Base-by-base conservation (phyloP, 2,888 invertebrate genomes). In the Geotrupes spiniger region DNA sequence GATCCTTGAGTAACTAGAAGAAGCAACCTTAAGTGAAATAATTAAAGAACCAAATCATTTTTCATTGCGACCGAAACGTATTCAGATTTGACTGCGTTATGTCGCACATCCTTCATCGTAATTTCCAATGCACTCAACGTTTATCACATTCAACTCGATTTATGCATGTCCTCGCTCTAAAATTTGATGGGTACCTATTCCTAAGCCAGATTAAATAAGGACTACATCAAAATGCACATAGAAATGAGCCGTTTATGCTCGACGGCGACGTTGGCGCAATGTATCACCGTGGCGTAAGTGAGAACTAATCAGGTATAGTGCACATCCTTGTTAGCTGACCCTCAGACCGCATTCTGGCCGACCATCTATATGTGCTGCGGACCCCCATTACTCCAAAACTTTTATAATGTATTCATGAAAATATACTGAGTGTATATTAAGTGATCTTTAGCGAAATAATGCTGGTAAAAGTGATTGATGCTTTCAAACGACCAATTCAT, bases 211-310 rank as follows among this genome's bases (percentile, higher is more conserved):
- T 48, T 48, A 48, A 48, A 48, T 50, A 41, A 21, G 44, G 46
- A 36, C 42, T 56, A 54, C 56, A 68, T 69, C 67, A 68, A 68
- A 67, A 69, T 68, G 69, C 69, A 69, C 69, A 69, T 69, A 69
- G 63, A 68, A 65, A 69, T 66, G 68, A 66, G 62, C 51, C 49
- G 50, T 52, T 57, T 56, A 53, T 57, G 49, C 48, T 45, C 42
- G 46, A 50, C 49, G 58, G 59, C 59, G 59, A 57, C 58, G 58
- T 49, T 58, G 56, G 56, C 52, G 61, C 59, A 59, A 61, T 61
- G 59, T 53, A 59, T 59, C 59, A 59, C 56, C 36, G 53, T 52
- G 54, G 53, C 58, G 57, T 42, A 54, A 52, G 51, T 47, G 49
- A 49, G 58, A 59, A 53, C 60, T 65, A 70, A 69, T 69, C 69